A percentile compares a stretch with the other conserved stretches of the same genome.
Conservation (phyloP, 2,113 vertebrate genomes). For the Tonatia bakeri region DNA sequence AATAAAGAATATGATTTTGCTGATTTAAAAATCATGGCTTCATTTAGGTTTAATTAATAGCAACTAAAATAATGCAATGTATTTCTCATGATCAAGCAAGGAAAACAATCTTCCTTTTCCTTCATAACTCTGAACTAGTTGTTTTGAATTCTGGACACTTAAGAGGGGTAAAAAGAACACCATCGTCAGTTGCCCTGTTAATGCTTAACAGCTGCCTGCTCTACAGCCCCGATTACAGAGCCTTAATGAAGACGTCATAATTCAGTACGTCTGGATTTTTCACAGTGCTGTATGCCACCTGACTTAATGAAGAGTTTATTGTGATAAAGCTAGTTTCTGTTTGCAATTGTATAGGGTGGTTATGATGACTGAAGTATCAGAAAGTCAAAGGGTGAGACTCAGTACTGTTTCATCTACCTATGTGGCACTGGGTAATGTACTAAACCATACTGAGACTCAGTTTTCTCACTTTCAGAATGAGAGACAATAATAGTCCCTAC, state of each 20-base stretch:
- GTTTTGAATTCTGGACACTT: conserved; percentile 1
- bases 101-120: not conserved
- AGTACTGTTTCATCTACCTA: not conserved
- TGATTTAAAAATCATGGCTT: not conserved
- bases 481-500: not conserved
- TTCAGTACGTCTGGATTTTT: not conserved
- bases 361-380: not conserved
- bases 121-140: not conserved
- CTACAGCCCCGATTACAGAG: not conserved
- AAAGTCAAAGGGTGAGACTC: not conserved
- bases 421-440: not conserved
- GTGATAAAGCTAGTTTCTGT: not conserved
- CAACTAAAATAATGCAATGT: conserved; percentile 1
- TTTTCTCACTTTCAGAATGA: not conserved
- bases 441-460: not conserved
- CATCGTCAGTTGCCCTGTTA: not conserved
- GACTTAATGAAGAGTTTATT: not conserved
- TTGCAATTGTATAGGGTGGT: not conserved
- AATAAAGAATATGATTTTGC: conserved; percentile 38
- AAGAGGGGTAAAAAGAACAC: not conserved
- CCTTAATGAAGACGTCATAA: not conserved
- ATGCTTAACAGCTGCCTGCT: not conserved
- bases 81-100: conserved; percentile 7
- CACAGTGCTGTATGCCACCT: not conserved
- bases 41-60: conserved; percentile 43